Evolutionary conservation across 2,797 vertebrate genomes (phyloP).

Genomic region (Eupleurogrammus muticus): DNA sequence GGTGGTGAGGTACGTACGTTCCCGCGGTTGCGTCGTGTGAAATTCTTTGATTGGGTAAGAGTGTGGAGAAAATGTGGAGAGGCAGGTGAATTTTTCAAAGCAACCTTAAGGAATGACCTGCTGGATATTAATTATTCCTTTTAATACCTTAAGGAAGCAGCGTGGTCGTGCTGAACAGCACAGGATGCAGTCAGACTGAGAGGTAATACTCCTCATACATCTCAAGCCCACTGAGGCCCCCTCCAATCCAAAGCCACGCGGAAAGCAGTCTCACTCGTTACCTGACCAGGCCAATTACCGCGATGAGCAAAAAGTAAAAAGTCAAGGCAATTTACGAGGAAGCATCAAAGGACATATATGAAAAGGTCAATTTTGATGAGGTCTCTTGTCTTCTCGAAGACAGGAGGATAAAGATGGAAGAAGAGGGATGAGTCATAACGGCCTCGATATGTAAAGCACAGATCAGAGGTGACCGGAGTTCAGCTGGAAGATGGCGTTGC

Average conservation of each 20-base stretch:
- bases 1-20: constrained; percentile 52
- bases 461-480: constrained; percentile 63
- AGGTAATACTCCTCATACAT: constrained; percentile 37
- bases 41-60: constrained; percentile 25
- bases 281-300: constrained; percentile 69
- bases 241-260: not conserved
- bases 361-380: constrained; percentile 81
- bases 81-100: constrained; percentile 43
- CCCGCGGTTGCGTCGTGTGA: constrained; percentile 16
- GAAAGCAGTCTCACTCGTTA: constrained; percentile 56
- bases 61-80: not conserved
- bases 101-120: constrained; percentile 29
- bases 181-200: constrained; percentile 32
- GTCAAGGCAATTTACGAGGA: constrained; percentile 74
- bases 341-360: constrained; percentile 73
- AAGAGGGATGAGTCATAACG: constrained; percentile 58
- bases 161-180: constrained; percentile 12
- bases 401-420: constrained; percentile 46
- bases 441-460: constrained; percentile 69
- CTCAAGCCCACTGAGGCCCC: constrained; percentile 16
- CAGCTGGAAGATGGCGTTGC: constrained; percentile 36
- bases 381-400: constrained; percentile 53
- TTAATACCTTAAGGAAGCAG: constrained; percentile 42
- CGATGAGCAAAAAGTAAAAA: constrained; percentile 71
- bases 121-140: constrained; percentile 55